A percentile compares a stretch with the other conserved stretches of the same genome.
Evolutionary conservation across 2,888 invertebrate species (phyloP).

Genomic region (Lepidocyrtoides sp.): DNA sequence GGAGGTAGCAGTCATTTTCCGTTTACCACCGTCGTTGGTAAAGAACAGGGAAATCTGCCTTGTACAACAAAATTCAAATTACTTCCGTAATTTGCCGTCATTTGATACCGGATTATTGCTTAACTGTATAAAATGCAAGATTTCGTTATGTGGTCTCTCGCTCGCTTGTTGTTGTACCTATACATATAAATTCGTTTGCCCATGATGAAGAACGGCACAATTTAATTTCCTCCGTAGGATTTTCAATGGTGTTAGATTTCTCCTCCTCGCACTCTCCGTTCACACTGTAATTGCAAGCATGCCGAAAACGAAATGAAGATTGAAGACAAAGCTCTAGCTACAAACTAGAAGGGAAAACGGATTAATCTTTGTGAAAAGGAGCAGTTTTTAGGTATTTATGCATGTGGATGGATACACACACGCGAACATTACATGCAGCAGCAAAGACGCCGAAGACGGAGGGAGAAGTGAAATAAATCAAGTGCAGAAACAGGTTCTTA

Average conservation of each 20-base stretch:
- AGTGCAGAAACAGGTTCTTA: slow-evolving; percentile 75
- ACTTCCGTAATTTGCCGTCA: slow-evolving; percentile 55
- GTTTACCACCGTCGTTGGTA: not conserved
- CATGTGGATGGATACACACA: slow-evolving; percentile 7
- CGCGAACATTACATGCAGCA: not conserved
- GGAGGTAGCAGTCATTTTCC: not conserved
- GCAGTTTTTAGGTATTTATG: not conserved
- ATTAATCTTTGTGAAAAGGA: slow-evolving; percentile 46
- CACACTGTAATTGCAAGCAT: slow-evolving; percentile 12
- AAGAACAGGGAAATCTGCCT: not conserved
- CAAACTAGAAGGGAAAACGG: slow-evolving; percentile 36
- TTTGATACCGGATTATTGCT: slow-evolving; percentile 53
- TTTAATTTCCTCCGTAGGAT: slow-evolving; percentile 47
- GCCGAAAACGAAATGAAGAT: slow-evolving; percentile 45
- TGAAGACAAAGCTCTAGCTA: not conserved
- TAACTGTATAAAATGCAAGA: slow-evolving; percentile 24
- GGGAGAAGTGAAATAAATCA: slow-evolving; percentile 66
- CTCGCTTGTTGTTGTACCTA: not conserved
- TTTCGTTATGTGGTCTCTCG: slow-evolving; percentile 26
- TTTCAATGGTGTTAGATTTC: slow-evolving; percentile 27
- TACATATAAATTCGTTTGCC: not conserved
- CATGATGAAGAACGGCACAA: not conserved
- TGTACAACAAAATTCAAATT: slow-evolving; percentile 14
- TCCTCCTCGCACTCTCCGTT: not conserved
- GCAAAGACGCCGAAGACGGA: slow-evolving; percentile 25